Conservation (phyloP, 2,797 vertebrate species). For the Anguilla pacifica region DNA sequence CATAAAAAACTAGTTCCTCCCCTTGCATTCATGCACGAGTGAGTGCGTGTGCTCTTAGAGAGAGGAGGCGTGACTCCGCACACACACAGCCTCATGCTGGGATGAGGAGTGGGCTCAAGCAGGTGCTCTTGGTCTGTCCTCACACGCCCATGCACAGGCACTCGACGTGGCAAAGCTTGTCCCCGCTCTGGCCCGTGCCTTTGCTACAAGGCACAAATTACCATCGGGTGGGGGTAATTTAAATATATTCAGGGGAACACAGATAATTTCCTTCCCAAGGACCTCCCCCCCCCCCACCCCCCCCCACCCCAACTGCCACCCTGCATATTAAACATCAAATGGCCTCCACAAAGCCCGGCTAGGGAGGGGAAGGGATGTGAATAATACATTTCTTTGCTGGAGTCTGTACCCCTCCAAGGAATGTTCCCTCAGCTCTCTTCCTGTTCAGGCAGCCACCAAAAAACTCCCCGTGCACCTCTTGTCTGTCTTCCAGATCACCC, state of each 20-base stretch:
- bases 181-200: background rate
- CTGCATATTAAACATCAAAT: conserved; percentile 21
- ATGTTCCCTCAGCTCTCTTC: conserved; percentile 10
- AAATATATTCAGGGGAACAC: background rate
- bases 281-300: background rate
- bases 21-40: background rate
- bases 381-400: conserved; percentile 42
- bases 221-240: background rate
- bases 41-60: conserved; percentile 27
- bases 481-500: background rate
- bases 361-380: conserved; percentile 23
- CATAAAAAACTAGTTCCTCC: background rate
- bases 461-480: background rate
- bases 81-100: conserved; percentile 7
- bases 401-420: conserved; percentile 1
- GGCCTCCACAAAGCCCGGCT: conserved; percentile 31
- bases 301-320: background rate
- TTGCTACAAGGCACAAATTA: conserved; percentile 21
- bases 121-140: background rate
- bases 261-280: conserved; percentile 13
- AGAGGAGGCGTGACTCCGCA: background rate
- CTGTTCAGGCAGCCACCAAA: background rate
- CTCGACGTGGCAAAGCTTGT: background rate
- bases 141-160: conserved; percentile 3
- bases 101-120: conserved; percentile 20